phyloP scores from a whole-genome alignment of 1,140 invertebrate species.

The Brachionus koreanus region DNA sequence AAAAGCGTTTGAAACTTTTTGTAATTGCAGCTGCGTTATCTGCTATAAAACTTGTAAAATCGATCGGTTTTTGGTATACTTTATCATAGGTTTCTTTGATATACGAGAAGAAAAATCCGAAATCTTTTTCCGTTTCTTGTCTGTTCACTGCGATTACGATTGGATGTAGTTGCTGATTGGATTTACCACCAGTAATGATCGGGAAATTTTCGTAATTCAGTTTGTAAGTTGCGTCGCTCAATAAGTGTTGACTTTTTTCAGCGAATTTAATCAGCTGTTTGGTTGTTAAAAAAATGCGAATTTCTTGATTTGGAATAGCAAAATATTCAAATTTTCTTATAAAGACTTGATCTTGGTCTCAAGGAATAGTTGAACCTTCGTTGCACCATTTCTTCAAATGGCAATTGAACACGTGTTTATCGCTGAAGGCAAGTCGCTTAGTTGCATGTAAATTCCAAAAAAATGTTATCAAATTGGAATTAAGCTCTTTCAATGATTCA shows the following conservation, averaged over 20 bases:
- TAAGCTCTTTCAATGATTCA: no score
- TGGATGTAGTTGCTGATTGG: background rate
- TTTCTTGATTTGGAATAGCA: no score
- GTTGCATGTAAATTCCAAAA: no score
- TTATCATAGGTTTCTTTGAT: no score
- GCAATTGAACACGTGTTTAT: no score
- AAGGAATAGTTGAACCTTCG: no score
- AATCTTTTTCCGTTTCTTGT: background rate
- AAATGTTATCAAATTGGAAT: no score
- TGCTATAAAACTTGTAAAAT: background rate
- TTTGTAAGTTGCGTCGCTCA: background rate
- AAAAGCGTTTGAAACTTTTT: background rate
- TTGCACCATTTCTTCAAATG: no score
- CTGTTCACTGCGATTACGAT: background rate
- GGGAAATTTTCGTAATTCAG: background rate
- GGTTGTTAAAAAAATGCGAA: no score
- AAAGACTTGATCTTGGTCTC: no score
- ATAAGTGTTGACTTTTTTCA: background rate
- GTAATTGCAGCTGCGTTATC: background rate
- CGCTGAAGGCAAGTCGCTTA: no score
- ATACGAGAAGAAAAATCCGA: background rate
- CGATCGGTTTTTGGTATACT: background rate
- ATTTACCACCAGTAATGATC: background rate
- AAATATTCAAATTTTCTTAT: no score
- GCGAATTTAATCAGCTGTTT: background rate